A percentile compares a stretch with the other conserved stretches of the same genome.
Conservation (phyloP, 2,113 vertebrate species). For the Apteryx owenii region DNA sequence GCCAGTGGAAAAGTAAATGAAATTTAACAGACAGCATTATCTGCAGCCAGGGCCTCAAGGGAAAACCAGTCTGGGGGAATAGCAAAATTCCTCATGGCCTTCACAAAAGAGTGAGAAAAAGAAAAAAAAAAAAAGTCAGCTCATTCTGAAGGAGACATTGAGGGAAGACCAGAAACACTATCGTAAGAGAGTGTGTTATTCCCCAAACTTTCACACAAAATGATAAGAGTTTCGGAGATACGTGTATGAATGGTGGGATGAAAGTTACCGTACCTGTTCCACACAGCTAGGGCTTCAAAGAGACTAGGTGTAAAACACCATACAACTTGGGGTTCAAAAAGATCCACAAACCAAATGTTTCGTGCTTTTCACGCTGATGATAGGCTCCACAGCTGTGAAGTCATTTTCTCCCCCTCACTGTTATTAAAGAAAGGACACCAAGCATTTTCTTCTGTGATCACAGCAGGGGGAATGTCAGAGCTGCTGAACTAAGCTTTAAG, state of each 20-base stretch:
- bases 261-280: background rate
- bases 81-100: background rate
- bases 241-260: background rate
- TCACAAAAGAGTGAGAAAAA: background rate
- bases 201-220: background rate
- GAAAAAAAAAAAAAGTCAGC: background rate
- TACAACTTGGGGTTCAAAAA: background rate
- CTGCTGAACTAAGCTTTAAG: background rate
- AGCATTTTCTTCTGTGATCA: background rate
- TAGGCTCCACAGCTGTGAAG: background rate
- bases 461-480: background rate
- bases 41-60: background rate
- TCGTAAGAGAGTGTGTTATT: background rate
- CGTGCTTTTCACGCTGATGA: background rate
- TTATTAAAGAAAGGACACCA: background rate
- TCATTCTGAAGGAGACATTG: background rate
- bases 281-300: background rate
- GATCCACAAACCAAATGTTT: background rate
- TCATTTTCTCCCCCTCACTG: background rate
- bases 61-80: background rate
- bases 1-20: background rate
- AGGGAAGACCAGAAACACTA: background rate
- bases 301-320: background rate
- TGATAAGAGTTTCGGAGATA: background rate
- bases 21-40: background rate